Conservation (phyloP, 2,113 vertebrate species). For the Noturus placidus region DNA sequence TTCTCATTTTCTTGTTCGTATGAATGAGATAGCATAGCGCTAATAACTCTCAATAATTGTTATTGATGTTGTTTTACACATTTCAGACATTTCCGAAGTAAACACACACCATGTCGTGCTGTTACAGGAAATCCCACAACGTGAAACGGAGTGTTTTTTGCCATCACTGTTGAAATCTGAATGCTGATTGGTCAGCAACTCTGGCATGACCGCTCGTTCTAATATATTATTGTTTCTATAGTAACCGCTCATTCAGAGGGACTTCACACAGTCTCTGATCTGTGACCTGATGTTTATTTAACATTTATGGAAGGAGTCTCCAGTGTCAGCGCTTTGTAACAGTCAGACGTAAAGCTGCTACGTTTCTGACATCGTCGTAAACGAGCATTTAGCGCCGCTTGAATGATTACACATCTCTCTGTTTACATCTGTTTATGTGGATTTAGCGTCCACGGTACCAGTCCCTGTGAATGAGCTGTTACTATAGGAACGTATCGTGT, state of each 20-base stretch:
- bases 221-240: not conserved
- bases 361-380: not conserved
- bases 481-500: not conserved
- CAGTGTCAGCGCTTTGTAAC: not conserved
- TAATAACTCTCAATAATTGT: not conserved
- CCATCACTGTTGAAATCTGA: not conserved
- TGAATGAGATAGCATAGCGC: too few relatives aligned
- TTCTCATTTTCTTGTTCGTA: too few relatives aligned
- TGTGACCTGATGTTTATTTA: not conserved
- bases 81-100: not conserved
- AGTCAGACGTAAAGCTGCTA: not conserved
- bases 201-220: not conserved
- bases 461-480: not conserved
- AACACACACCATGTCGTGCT: not conserved
- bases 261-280: not conserved
- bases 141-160: not conserved
- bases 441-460: too few relatives aligned
- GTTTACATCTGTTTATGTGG: not conserved
- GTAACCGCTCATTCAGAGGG: not conserved
- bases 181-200: not conserved
- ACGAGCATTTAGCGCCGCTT: not conserved
- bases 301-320: not conserved
- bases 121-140: not conserved
- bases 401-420: not conserved
- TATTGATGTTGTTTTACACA: not conserved